Evolutionary conservation across 2,888 invertebrate species (phyloP).

Genomic region (Drosophila nr. fundita): DNA sequence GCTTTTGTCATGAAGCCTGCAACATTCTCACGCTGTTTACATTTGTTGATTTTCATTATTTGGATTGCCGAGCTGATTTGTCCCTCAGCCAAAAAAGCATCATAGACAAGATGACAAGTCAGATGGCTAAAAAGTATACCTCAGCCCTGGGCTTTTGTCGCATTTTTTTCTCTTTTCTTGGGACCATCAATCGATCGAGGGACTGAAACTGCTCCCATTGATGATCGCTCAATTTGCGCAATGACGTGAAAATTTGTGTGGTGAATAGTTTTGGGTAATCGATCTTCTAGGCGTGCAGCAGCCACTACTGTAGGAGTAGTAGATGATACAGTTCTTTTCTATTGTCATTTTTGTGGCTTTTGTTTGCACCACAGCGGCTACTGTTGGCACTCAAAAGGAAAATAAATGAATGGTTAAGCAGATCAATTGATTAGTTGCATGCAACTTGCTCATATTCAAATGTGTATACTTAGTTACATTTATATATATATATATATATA

Average conservation of each 20-base stretch:
- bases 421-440: constrained; percentile 31
- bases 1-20: constrained; percentile 65
- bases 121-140: constrained; percentile 48
- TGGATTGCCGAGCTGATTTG: constrained; percentile 53
- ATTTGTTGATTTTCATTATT: constrained; percentile 67
- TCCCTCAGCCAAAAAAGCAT: constrained; percentile 51
- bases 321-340: constrained; percentile 68
- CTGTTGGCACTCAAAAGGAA: constrained; percentile 39
- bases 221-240: constrained; percentile 80
- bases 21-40: constrained; percentile 76
- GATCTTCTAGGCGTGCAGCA: constrained; percentile 64
- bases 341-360: constrained; percentile 8
- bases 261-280: constrained; percentile 56
- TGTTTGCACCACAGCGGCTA: constrained; percentile 38
- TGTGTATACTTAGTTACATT: neutral
- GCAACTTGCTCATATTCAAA: constrained; percentile 38
- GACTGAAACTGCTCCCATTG: constrained; percentile 41
- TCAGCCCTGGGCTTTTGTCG: constrained; percentile 62
- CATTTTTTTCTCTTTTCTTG: constrained; percentile 19
- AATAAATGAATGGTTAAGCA: constrained; percentile 8
- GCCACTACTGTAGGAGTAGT: constrained; percentile 16
- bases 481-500: neutral
- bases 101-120: constrained; percentile 72
- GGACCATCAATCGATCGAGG: constrained; percentile 42
- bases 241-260: constrained; percentile 70